Conservation (phyloP, 2,113 vertebrate genomes). For the Probosciger aterrimus region DNA sequence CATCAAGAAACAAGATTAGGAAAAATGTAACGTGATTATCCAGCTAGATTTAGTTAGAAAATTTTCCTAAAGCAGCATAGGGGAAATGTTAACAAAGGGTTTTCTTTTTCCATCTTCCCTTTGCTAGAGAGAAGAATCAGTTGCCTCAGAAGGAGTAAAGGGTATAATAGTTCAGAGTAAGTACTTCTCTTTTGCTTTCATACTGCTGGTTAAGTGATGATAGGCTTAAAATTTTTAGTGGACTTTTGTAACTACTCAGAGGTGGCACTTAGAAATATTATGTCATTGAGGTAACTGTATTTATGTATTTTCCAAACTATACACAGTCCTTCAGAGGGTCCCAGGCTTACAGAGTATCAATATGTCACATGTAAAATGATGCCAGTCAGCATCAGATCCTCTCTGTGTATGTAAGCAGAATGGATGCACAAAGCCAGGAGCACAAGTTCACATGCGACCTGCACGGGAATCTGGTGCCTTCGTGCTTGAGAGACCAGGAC, state of each 20-base stretch:
- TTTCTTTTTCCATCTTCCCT: not conserved
- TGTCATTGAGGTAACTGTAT: not conserved
- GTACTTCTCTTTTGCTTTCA: not conserved
- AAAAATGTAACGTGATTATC: not conserved
- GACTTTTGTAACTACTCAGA: not conserved
- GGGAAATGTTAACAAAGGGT: not conserved
- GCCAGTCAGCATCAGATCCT: not conserved
- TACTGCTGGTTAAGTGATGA: not conserved
- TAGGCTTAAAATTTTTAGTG: not conserved
- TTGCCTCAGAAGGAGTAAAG: not conserved
- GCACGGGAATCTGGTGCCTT: not conserved
- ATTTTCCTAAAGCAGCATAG: not conserved
- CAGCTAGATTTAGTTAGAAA: not conserved
- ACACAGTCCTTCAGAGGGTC: not conserved
- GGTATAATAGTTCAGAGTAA: not conserved
- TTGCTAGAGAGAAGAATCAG: not conserved
- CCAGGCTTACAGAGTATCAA: not conserved
- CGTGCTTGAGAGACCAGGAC: not conserved
- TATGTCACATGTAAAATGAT: not conserved
- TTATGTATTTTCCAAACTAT: not conserved
- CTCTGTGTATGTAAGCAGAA: not conserved
- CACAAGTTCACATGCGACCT: not conserved
- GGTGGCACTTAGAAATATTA: not conserved
- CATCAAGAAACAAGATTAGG: not conserved
- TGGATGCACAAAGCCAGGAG: not conserved